Conservation (phyloP, 37 sponge, comb jelly and placozoan genomes). For the Ianthella basta region DNA sequence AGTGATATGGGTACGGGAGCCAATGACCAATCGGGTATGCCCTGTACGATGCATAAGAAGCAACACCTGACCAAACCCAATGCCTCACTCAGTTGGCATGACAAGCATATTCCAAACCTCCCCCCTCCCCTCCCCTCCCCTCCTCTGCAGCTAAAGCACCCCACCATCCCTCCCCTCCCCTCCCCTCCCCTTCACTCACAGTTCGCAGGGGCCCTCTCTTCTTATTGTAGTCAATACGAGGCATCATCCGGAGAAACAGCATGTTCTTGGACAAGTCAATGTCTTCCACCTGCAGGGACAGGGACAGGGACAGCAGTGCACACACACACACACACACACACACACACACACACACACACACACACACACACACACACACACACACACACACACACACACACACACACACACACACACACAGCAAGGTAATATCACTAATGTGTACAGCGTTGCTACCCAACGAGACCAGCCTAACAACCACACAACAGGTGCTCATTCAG, state of each 20-base stretch:
- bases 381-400: conserved; percentile 34
- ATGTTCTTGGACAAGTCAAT: conserved; percentile 82
- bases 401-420: conserved; percentile 37
- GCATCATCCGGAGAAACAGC: conserved; percentile 86
- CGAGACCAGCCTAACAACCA: not conserved
- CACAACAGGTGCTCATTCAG: not conserved
- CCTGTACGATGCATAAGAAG: no score
- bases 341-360: no score
- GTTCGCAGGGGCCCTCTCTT: conserved; percentile 52
- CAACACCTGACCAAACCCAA: no score
- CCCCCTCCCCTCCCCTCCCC: conserved; percentile 3
- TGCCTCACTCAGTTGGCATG: not conserved
- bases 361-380: no score
- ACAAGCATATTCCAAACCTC: not conserved
- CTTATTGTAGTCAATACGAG: conserved; percentile 90
- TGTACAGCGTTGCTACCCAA: no score
- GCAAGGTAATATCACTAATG: no score
- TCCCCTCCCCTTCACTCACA: no score
- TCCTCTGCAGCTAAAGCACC: no score
- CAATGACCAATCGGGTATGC: no score
- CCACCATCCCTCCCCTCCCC: no score
- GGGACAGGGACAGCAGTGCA: not conserved
- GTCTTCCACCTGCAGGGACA: conserved; percentile 71
- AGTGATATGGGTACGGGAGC: no score
- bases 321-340: conserved; percentile 1